Conservation (phyloP, 2,797 vertebrate genomes). For the Huso huso region DNA sequence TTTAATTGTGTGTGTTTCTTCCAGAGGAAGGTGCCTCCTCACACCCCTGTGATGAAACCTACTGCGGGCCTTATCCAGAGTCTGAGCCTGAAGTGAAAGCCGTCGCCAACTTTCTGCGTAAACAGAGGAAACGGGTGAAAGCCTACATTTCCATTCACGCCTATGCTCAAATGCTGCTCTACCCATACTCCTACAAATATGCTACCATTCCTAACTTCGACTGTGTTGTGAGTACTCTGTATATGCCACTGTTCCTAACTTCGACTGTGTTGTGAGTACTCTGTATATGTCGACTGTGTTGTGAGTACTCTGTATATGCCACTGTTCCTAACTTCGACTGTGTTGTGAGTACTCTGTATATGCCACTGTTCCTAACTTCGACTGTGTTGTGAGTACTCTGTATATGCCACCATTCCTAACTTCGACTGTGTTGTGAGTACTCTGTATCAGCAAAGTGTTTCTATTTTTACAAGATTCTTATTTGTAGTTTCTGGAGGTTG, state of each 20-base stretch:
- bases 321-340: constrained; percentile 90
- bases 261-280: no score
- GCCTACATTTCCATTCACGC: constrained; percentile 85
- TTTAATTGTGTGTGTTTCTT: neutral
- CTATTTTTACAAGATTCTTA: no score
- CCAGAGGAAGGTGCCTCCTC: constrained; percentile 87
- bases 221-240: constrained; percentile 4
- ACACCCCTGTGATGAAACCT: constrained; percentile 93
- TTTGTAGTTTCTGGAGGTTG: no score
- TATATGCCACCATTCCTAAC: no score
- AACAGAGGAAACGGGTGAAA: constrained; percentile 46
- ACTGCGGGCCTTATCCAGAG: constrained; percentile 88
- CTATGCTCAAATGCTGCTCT: constrained; percentile 95
- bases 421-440: no score
- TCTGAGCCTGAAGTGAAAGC: constrained; percentile 95
- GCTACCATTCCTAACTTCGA: constrained; percentile 86
- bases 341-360: constrained; percentile 70
- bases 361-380: no score
- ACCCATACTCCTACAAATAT: constrained; percentile 95
- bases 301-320: constrained; percentile 47
- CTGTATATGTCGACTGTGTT: no score
- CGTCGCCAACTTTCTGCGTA: constrained; percentile 85
- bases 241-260: no score
- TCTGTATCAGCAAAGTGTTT: no score
- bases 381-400: no score